Evolutionary conservation across 1,140 invertebrate species (phyloP).

Genomic region (Aporrectodea caliginosa): DNA sequence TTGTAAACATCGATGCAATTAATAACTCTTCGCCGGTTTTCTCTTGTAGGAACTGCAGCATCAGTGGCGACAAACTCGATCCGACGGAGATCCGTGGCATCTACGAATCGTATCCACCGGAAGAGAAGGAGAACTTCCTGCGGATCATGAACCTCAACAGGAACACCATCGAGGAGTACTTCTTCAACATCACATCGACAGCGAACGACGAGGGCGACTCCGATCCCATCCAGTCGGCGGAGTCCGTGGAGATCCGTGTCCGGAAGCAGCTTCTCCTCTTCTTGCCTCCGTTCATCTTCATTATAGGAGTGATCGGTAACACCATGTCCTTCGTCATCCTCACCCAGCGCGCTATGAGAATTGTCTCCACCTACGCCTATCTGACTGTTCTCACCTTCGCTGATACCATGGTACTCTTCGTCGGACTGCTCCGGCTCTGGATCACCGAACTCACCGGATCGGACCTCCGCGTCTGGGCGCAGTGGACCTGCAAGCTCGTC

Average conservation of each 20-base stretch:
- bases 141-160: neutral
- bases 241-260: neutral
- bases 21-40: too few species aligned
- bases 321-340: neutral
- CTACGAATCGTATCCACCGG: neutral
- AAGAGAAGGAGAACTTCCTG: neutral
- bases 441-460: neutral
- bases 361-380: slow-evolving; percentile 44
- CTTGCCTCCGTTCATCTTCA: neutral
- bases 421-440: slow-evolving; percentile 47
- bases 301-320: neutral
- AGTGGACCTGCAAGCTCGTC: slow-evolving; percentile 34
- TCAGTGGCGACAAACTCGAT: neutral
- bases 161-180: neutral
- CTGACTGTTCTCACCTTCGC: slow-evolving; percentile 46
- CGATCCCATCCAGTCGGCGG: neutral
- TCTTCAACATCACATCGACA: too few species aligned
- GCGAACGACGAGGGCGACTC: too few species aligned
- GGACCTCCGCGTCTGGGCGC: slow-evolving; percentile 29
- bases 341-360: neutral
- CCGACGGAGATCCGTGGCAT: neutral
- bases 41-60: neutral
- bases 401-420: slow-evolving; percentile 46
- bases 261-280: neutral
- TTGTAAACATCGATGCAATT: too few species aligned